Conservation (phyloP, 2,113 vertebrate species). For the Bettongia penicillata region DNA sequence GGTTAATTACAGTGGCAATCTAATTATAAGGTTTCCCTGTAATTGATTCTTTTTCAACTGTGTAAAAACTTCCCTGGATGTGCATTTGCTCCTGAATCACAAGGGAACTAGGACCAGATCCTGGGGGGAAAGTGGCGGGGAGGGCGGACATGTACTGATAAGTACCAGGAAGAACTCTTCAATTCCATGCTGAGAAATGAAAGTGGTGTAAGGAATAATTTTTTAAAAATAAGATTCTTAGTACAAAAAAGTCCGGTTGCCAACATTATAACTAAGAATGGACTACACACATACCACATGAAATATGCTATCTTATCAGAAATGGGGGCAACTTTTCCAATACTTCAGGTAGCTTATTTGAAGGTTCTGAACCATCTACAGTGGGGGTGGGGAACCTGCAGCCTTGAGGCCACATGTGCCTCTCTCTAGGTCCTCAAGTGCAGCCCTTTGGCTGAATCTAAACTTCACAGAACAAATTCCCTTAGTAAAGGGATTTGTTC, state of each 20-base stretch:
- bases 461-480: too few species aligned
- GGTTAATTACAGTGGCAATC: conserved; percentile 73
- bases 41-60: conserved; percentile 74
- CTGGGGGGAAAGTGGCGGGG: neutral
- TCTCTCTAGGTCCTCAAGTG: too few species aligned
- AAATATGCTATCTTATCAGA: neutral
- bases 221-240: neutral
- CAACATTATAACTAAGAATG: neutral
- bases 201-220: neutral
- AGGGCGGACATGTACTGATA: neutral
- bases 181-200: neutral
- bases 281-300: neutral
- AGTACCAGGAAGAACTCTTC: neutral
- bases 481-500: too few species aligned
- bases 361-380: neutral
- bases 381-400: too few species aligned
- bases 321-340: neutral
- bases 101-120: conserved; percentile 30
- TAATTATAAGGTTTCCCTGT: conserved; percentile 73
- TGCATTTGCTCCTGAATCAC: conserved; percentile 40
- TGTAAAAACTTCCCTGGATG: conserved; percentile 65
- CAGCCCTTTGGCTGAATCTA: too few species aligned
- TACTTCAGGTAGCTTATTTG: conserved; percentile 7
- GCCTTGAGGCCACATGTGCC: too few species aligned
- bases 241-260: neutral